These are phyloP conservation scores for Oxystoma pomonae DNA, from an alignment of 2,888 invertebrate species.

Conservation along the genomic window DNA sequence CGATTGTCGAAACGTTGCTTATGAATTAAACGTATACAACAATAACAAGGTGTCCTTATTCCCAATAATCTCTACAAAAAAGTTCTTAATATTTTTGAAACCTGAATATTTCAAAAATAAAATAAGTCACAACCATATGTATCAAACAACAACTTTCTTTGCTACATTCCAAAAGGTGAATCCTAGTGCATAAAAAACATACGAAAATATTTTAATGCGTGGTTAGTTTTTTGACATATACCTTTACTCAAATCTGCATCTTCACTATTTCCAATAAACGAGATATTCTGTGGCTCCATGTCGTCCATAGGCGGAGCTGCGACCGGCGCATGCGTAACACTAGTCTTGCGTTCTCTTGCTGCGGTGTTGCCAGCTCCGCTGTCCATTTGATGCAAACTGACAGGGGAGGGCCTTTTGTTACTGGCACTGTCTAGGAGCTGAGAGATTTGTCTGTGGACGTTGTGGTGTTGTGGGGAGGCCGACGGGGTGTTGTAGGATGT, in stretches of 20 bases:
- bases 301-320: slow-evolving; percentile 72
- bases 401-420: slow-evolving; percentile 42
- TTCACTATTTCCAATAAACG: slow-evolving; percentile 75
- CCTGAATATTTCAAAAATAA: no score
- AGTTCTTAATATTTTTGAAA: no score
- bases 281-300: slow-evolving; percentile 92
- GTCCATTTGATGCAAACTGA: slow-evolving; percentile 53
- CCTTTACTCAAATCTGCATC: slow-evolving; percentile 48
- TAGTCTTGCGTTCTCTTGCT: slow-evolving; percentile 40
- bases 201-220: no score
- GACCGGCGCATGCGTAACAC: slow-evolving; percentile 54
- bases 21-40: no score
- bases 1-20: no score
- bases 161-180: no score
- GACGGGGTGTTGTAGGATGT: slow-evolving; percentile 52
- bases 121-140: no score
- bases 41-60: no score
- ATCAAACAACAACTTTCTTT: no score
- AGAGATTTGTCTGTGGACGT: slow-evolving; percentile 56
- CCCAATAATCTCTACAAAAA: no score
- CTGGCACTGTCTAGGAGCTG: slow-evolving; percentile 36
- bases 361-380: slow-evolving; percentile 19
- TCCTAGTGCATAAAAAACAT: no score
- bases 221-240: slow-evolving; percentile 4
- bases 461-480: slow-evolving; percentile 64